These are phyloP conservation scores for Sesamia nonagrioides DNA, from an alignment of 1,140 invertebrate species.

Conservation along the genomic window DNA sequence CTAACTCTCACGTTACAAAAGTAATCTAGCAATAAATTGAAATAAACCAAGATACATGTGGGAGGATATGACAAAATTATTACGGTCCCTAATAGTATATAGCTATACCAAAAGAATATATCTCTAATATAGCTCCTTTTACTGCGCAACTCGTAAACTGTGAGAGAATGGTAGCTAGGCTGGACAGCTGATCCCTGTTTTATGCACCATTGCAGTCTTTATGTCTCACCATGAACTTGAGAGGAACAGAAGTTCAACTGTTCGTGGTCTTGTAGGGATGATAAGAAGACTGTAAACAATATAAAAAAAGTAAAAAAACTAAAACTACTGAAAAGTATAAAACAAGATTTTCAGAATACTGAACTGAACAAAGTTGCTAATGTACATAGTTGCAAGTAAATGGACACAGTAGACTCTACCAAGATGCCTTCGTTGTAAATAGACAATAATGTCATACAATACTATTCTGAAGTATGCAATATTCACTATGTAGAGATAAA, in stretches of 20 bases:
- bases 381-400: no score
- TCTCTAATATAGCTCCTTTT: not conserved
- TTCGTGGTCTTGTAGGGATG: not conserved
- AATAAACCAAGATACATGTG: not conserved
- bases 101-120: conserved; percentile 9
- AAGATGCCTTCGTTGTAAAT: no score
- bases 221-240: not conserved
- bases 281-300: conserved; percentile 6
- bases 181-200: conserved; percentile 23
- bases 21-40: conserved; percentile 2
- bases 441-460: no score
- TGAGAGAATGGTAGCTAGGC: conserved; percentile 12
- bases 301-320: no score
- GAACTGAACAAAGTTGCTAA: no score
- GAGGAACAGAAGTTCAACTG: not conserved
- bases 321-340: no score
- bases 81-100: not conserved
- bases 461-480: no score
- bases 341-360: no score
- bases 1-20: no score
- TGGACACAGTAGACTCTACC: no score
- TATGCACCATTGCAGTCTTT: conserved; percentile 42
- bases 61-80: conserved; percentile 1
- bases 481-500: no score
- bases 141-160: conserved; percentile 28